phyloP scores from a whole-genome alignment of 1,140 invertebrate species.

The Dinothrombium tinctorium region DNA sequence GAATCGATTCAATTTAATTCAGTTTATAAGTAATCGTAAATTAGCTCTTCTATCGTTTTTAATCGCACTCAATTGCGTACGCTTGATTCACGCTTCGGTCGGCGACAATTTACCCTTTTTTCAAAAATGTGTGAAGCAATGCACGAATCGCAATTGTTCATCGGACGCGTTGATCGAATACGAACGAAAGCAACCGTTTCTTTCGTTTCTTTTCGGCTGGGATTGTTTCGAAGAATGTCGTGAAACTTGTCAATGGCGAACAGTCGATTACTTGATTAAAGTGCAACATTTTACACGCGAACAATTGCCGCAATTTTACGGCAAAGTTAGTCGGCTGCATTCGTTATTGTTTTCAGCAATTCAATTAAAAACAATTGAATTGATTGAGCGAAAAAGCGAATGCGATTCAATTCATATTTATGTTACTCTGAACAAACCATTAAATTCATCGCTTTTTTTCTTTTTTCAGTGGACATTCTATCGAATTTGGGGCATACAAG shows the following conservation, averaged over 20 bases:
- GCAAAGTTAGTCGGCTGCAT: constrained; percentile 41
- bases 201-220: constrained; percentile 37
- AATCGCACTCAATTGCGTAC: no score
- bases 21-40: no score
- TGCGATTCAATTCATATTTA: not conserved
- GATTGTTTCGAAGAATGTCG: constrained; percentile 54
- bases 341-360: not conserved
- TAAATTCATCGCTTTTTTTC: constrained; percentile 13
- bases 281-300: constrained; percentile 25
- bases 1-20: no score
- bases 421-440: constrained; percentile 5
- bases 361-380: not conserved
- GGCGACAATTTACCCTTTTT: constrained; percentile 16
- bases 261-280: constrained; percentile 47
- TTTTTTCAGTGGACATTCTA: constrained; percentile 66
- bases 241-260: constrained; percentile 81
- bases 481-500: constrained; percentile 65
- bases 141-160: constrained; percentile 15
- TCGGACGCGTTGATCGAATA: constrained; percentile 11
- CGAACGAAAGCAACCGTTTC: constrained; percentile 22
- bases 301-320: constrained; percentile 71
- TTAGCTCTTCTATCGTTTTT: no score
- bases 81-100: constrained; percentile 4
- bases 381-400: not conserved
- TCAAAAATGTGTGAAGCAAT: constrained; percentile 16